Conservation (phyloP, 2,888 invertebrate genomes). For the Volucella inanis region DNA sequence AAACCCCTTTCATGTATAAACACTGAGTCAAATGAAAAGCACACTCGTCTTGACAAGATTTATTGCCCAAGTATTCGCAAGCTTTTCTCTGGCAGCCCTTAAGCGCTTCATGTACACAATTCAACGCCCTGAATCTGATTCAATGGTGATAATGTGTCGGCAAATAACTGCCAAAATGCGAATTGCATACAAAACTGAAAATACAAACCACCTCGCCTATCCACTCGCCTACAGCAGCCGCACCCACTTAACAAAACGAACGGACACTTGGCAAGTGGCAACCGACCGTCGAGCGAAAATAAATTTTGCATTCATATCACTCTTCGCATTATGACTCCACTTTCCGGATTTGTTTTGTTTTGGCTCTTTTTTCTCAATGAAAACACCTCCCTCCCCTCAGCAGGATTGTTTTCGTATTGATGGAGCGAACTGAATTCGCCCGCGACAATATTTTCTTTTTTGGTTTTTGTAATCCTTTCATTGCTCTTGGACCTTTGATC, state of each 20-base stretch:
- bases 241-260: neutral
- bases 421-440: slow-evolving; percentile 49
- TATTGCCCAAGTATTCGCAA: slow-evolving; percentile 60
- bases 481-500: slow-evolving; percentile 74
- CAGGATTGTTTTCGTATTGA: slow-evolving; percentile 30
- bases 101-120: slow-evolving; percentile 67
- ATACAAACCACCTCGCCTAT: slow-evolving; percentile 8
- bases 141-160: slow-evolving; percentile 74
- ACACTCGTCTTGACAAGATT: slow-evolving; percentile 65
- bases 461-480: slow-evolving; percentile 63
- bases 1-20: slow-evolving; percentile 30
- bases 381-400: slow-evolving; percentile 30
- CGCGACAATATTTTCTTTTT: neutral
- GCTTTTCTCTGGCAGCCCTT: slow-evolving; percentile 50
- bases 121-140: slow-evolving; percentile 69
- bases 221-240: neutral
- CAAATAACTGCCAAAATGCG: slow-evolving; percentile 74
- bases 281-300: slow-evolving; percentile 49
- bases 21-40: slow-evolving; percentile 61
- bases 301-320: slow-evolving; percentile 74
- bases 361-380: slow-evolving; percentile 13
- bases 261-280: slow-evolving; percentile 23
- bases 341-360: slow-evolving; percentile 40
- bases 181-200: slow-evolving; percentile 69
- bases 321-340: slow-evolving; percentile 70